Percentiles rank a stretch among this genome's conserved stretches.
Conservation (phyloP, 2,888 invertebrate genomes). For the Eupsilia transversa region DNA sequence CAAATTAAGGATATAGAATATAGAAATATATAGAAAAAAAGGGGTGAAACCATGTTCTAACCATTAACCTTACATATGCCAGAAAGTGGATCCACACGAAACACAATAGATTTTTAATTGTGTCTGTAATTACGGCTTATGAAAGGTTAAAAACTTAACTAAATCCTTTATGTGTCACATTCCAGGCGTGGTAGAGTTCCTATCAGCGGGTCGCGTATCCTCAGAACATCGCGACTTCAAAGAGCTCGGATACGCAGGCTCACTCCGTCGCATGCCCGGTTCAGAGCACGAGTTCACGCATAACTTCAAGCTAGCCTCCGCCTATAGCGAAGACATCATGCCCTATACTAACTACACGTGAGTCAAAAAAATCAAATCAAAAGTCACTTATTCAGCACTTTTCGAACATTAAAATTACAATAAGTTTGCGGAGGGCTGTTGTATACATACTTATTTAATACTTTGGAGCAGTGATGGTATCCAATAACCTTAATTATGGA, state of each 20-base stretch:
- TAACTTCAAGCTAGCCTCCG: constrained; percentile 98
- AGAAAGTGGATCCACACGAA: no score
- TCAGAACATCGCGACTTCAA: constrained; percentile 99
- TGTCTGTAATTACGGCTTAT: no score
- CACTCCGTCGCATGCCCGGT: constrained; percentile 96
- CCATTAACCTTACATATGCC: no score
- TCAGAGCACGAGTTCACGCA: constrained; percentile 98
- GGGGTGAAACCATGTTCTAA: not conserved
- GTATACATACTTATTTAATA: not conserved
- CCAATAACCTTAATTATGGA: not conserved
- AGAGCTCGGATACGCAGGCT: constrained; percentile 97
- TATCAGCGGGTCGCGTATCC: constrained; percentile 97
- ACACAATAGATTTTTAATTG: no score
- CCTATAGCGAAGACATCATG: constrained; percentile 98
- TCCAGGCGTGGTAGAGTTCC: constrained; percentile 98
- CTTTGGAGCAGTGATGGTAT: not conserved
- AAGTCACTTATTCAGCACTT: no score
- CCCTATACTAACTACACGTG: constrained; percentile 99
- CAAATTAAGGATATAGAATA: no score
- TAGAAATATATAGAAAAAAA: no score
- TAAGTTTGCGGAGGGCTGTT: no score
- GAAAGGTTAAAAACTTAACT: no score
- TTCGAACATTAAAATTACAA: no score
- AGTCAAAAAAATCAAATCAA: no score
- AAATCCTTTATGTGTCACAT: constrained; percentile 36